Evolutionary conservation across 2,113 vertebrate genomes (phyloP), one percentile per base, ranked within the genome.

Genomic region (Strigops habroptila): DNA sequence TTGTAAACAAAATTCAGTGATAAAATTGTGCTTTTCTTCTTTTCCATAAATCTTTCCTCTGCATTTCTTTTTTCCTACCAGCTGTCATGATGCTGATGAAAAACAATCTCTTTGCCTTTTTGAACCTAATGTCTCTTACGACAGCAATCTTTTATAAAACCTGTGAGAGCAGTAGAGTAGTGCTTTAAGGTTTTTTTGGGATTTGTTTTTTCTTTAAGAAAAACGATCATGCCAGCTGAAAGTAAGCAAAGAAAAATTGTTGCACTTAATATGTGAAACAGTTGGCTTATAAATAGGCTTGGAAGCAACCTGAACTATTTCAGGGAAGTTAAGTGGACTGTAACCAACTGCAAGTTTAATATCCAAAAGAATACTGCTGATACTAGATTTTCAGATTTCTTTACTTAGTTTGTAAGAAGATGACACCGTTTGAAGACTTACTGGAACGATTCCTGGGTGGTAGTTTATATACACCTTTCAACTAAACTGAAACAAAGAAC

Each of bases 251-350:
- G 8, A 90, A 93, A 76, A 96, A 63, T 35, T 63, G 21, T 79
- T 87, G 22, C 81, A 86, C 35, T 84, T 87, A 80, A 88, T 96
- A 96, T 82, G 87, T 92, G 90, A 95, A 97, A 82, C 76, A 60
- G 65, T 92, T 95, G 84, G 82, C 93, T 93, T 93, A 88, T 73
- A 93, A 81, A 93, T 33, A 88, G 89, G 7, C 86, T 96, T 98
- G 97, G 96, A 98, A 97, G 59, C 25, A 95, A 71, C 14, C 3
- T 92, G 90, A 97, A 71, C 97, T 96, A 96, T 92, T 98, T 98
- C 97, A 97, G 89, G 96, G 96, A 97, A 98, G 82, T 97, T 95
- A 90, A 95, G 94, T 95, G 91, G 93, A 93, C 93, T 95, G 88
- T 57, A 96, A 95, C 86, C 88, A 97, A 93, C 91, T 96, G 41